Evolutionary conservation across 2,113 vertebrate genomes (phyloP).

Genomic region (Colinus virginianus): DNA sequence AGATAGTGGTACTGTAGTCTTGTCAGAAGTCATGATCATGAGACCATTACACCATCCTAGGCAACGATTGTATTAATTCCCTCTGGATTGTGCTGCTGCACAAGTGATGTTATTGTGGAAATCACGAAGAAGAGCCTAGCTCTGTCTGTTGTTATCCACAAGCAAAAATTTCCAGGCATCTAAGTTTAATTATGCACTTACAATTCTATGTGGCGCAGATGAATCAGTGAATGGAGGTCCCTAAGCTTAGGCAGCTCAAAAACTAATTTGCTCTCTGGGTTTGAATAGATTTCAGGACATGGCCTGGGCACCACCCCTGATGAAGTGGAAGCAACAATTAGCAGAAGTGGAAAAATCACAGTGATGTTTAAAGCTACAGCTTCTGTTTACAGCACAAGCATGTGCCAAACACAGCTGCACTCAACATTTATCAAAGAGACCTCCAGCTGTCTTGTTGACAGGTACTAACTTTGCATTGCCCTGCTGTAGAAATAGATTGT

Average conservation of each 20-base stretch:
- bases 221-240: neutral
- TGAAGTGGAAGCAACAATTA: slow-evolving; percentile 33
- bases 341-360: neutral
- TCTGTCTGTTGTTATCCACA: neutral
- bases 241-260: neutral
- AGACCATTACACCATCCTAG: neutral
- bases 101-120: neutral
- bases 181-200: neutral
- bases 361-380: neutral
- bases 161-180: neutral
- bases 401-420: slow-evolving; percentile 57
- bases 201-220: neutral
- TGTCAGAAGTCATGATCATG: neutral
- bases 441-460: slow-evolving; percentile 58
- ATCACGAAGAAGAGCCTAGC: neutral
- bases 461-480: slow-evolving; percentile 21
- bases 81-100: neutral
- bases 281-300: neutral
- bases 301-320: neutral
- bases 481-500: neutral
- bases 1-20: neutral
- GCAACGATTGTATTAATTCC: neutral
- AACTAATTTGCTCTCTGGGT: neutral
- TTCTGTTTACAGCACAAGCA: slow-evolving; percentile 20
- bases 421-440: slow-evolving; percentile 54